Conservation (phyloP, 1,140 invertebrate genomes). For the Manduca sexta region DNA sequence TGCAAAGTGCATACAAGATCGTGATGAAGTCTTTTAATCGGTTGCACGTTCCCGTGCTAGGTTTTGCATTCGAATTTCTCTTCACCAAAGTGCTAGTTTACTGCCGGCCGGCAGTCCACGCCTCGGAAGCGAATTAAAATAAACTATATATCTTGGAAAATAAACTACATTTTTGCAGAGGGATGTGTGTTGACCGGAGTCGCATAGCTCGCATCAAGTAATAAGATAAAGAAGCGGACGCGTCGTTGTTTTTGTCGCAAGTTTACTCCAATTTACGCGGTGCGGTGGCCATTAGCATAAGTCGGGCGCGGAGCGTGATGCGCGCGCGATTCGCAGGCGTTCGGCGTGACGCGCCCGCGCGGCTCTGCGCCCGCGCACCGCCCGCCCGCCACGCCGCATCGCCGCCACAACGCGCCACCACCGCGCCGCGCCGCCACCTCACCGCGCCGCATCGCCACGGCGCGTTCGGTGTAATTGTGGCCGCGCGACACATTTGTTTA, state of each 20-base stretch:
- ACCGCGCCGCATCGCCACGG: slow-evolving; percentile 5
- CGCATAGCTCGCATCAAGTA: slow-evolving; percentile 39
- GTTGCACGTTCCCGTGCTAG: slow-evolving; percentile 67
- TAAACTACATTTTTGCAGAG: slow-evolving; percentile 33
- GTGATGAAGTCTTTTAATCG: slow-evolving; percentile 73
- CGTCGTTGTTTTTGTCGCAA: slow-evolving; percentile 63
- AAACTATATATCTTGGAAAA: slow-evolving; percentile 22
- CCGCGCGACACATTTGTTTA: slow-evolving; percentile 68
- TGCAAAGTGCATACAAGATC: slow-evolving; percentile 73
- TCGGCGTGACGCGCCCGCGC: slow-evolving; percentile 16
- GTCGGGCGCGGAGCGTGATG: slow-evolving; percentile 52
- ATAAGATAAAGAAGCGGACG: slow-evolving; percentile 70
- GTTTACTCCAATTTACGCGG: slow-evolving; percentile 68
- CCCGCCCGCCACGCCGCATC: slow-evolving; percentile 6
- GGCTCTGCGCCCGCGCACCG: slow-evolving; percentile 10
- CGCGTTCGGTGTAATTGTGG: slow-evolving; percentile 52
- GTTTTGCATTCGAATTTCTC: slow-evolving; percentile 71
- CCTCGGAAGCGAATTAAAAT: slow-evolving; percentile 26
- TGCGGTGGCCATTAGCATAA: slow-evolving; percentile 67
- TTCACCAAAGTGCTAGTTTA: slow-evolving; percentile 57
- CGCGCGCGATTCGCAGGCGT: slow-evolving; percentile 42
- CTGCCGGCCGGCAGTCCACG: slow-evolving; percentile 32
- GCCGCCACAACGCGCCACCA: slow-evolving; percentile 26
- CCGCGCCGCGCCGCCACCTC: slow-evolving; percentile 27
- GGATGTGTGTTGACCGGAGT: slow-evolving; percentile 17